Evolutionary conservation across 37 sponge, comb jelly and placozoan species (phyloP).

Genomic region (Lycopodina hypogea): DNA sequence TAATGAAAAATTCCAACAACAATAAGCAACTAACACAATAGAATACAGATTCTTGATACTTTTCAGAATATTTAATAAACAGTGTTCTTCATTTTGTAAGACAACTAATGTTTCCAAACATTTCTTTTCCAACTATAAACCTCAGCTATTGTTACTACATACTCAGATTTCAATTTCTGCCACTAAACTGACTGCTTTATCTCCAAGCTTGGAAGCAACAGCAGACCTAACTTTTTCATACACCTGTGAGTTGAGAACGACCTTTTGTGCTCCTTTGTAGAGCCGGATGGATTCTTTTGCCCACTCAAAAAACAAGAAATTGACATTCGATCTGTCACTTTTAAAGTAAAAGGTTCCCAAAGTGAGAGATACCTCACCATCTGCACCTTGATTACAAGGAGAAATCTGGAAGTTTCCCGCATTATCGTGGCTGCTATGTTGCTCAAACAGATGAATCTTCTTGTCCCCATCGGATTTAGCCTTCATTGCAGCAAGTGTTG

Average conservation of each 20-base stretch:
- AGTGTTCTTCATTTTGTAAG: no score
- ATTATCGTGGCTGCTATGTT: neutral
- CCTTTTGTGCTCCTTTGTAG: neutral
- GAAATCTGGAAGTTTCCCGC: neutral
- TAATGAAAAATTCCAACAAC: no score
- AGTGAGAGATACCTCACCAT: slow-evolving; percentile 2
- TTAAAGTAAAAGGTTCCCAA: slow-evolving; percentile 7
- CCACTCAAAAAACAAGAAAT: neutral
- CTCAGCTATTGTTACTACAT: no score
- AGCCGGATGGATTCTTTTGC: neutral
- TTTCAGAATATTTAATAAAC: no score
- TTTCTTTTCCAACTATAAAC: no score
- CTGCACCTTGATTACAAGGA: neutral
- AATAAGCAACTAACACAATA: no score
- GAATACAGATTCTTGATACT: no score
- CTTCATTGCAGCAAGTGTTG: neutral
- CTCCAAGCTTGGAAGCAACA: neutral
- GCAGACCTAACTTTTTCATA: slow-evolving; percentile 4
- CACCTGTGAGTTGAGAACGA: neutral
- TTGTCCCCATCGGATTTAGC: neutral
- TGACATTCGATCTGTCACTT: neutral
- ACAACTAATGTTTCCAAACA: no score
- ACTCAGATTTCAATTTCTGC: no score
- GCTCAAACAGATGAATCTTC: neutral
- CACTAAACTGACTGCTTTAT: no score